Conservation (phyloP, 92 coral and sea anemone genomes). For the Zoanthus solanderi region DNA sequence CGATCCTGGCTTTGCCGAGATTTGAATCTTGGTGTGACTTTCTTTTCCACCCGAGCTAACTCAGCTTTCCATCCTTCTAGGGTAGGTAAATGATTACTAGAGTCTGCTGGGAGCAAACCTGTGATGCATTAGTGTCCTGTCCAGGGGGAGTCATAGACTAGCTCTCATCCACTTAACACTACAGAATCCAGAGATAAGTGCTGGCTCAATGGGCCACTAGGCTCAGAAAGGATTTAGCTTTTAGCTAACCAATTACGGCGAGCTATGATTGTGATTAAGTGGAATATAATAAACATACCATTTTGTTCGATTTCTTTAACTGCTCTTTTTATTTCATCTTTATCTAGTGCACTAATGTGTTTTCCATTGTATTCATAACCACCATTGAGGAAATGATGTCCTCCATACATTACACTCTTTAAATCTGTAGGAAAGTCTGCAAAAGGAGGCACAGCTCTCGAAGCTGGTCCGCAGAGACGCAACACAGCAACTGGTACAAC, state of each 20-base stretch:
- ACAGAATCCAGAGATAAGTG: neutral
- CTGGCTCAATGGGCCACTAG: neutral
- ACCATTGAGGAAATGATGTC: slow-evolving; percentile 81
- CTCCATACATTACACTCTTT: slow-evolving; percentile 69
- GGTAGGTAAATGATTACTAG: neutral
- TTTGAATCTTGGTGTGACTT: no score
- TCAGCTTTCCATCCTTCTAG: neutral
- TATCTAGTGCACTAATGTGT: slow-evolving; percentile 68
- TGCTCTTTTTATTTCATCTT: slow-evolving; percentile 70
- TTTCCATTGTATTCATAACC: slow-evolving; percentile 86
- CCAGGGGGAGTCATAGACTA: no score
- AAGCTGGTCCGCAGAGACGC: slow-evolving; percentile 93
- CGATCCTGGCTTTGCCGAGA: no score
- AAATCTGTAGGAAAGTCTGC: slow-evolving; percentile 91
- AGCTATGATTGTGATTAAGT: neutral
- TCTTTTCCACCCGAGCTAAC: no score
- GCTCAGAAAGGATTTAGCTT: neutral
- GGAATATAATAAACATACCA: slow-evolving; percentile 56
- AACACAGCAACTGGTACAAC: slow-evolving; percentile 82
- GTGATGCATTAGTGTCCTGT: neutral
- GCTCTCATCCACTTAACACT: neutral
- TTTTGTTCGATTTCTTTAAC: slow-evolving; percentile 63
- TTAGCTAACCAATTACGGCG: no score
- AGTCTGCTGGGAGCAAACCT: neutral
- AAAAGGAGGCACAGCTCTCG: slow-evolving; percentile 84